Evolutionary conservation across 1,140 invertebrate genomes (phyloP).

Genomic region (Bombus confusus): DNA sequence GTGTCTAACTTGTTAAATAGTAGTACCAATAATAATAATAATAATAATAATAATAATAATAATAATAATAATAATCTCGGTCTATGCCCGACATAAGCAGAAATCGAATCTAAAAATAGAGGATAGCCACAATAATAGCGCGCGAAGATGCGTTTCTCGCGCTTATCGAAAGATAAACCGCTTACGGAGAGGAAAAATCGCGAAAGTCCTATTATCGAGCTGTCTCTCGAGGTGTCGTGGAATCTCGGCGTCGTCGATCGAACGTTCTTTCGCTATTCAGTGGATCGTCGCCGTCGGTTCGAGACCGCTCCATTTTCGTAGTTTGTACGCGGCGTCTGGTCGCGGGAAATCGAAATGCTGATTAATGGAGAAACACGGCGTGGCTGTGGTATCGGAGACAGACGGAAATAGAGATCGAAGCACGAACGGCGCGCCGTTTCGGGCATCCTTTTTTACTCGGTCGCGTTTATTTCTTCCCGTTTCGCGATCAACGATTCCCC

Average conservation of each 20-base stretch:
- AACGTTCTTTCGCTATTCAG: neutral
- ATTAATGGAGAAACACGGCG: neutral
- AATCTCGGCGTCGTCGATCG: neutral
- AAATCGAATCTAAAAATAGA: neutral
- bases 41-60: too few relatives aligned
- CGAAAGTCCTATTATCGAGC: too few relatives aligned
- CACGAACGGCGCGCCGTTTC: neutral
- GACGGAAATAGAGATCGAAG: neutral
- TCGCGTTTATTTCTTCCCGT: slow-evolving; percentile 4
- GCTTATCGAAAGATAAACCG: neutral
- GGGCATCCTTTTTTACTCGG: neutral
- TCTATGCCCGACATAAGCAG: neutral
- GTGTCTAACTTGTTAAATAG: too few relatives aligned
- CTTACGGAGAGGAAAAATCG: neutral
- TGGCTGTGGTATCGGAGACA: neutral
- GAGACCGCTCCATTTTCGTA: neutral
- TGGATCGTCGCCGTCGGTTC: neutral
- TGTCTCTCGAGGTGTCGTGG: neutral
- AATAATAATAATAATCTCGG: too few relatives aligned
- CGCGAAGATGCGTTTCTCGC: neutral
- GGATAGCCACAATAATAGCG: too few relatives aligned
- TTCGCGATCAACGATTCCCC: neutral
- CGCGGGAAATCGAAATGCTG: neutral
- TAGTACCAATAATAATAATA: too few relatives aligned
- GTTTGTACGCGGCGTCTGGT: neutral